Evolutionary conservation across 1,140 invertebrate species (phyloP), one percentile per base, ranked within the genome.

Genomic region (Zaprionus kolodkinae): DNA sequence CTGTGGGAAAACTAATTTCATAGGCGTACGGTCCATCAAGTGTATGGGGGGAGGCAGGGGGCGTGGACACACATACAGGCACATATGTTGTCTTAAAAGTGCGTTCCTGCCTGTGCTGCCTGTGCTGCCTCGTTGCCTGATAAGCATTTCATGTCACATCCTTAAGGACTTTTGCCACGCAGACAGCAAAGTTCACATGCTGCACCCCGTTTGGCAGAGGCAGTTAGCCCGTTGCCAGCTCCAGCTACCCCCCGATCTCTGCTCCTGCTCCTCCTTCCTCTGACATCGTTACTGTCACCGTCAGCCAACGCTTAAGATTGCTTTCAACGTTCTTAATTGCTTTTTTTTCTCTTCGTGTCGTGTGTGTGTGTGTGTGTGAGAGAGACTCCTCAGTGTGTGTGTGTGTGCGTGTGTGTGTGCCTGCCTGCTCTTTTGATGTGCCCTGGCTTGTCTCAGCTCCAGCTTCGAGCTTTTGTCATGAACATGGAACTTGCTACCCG

Each of bases 61-160:
- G 50, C 40, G 52, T 17, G 30, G 27, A 33, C 52, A 45, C 54
- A 54, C 13, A 12, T 11, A 56, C 27, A 45, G 15, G 15, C 63
- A 45, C 43, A 73, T 61, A 66, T 67, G 73, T 56, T 60, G 56
- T 66, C 52, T 74, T 74, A 57, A 70, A 75, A 66, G 73, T 45
- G 62, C 43, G 50, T 68, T 43, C 36, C 54, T 66, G 79, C n/a
- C n/a, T n/a, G n/a, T n/a, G n/a, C n/a, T n/a, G n/a, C n/a, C n/a
- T n/a, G n/a, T n/a, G n/a, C n/a, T n/a, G n/a, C 79, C 76, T 75
- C 66, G 64, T 64, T 61, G 64, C 69, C 88, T 91, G 88, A 91
- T 91, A 91, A 91, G 87, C 87, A 91, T 91, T 91, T 91, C 88
- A 91, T 91, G 88, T 91, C 88, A 91, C 88, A 91, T 91, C 78